Base-by-base conservation (phyloP, 2,888 invertebrate genomes). In the Caenorhabditis sp. region DNA sequence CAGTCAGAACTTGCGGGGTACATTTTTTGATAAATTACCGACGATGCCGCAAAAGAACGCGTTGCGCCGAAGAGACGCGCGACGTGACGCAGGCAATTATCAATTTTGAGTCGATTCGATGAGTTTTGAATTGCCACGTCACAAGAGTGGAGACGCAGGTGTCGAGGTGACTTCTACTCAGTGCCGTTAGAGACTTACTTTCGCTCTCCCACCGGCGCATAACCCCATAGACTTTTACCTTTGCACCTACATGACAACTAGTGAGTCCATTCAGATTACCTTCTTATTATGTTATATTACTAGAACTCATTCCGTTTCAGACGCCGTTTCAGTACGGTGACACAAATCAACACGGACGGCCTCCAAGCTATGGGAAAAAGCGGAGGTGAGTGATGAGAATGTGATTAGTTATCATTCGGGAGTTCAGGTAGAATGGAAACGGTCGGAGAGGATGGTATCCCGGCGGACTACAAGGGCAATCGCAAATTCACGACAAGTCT, bases 271-370 rank as follows among this genome's bases (percentile, higher is more conserved):
- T 18, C 11, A 28, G 47, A 11, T 18, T 61, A 8, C n/a, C 18
- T 22, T 56, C 40, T 60, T 18, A 26, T 53, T 35, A 40, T 28
- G 40, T 22, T 37, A 15, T 2, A 20, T 13, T 13, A 40, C 13
- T n/a, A n/a, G n/a, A n/a, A 13, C 40, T 40, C 2, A n/a, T n/a
- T 53, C 55, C 24, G 18, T 28, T 72, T 24, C 84, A 88, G 88
- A 65, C 86, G 89, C 70, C 87, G 90, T 50, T 89, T 90, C 85
- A 88, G 88, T 70, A 89, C 90, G 64, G 87, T 89, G 70, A 88
- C 88, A 62, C 89, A 90, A 84, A 84, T 90, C 58, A 88, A 87
- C 58, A 87, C 90, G 50, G 88, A 87, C 32, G 89, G 88, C 51
- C 70, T 85, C 56, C 81, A 83, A 69, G 71, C 80, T 50, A 84